Evolutionary conservation across 2,113 vertebrate genomes (phyloP), one percentile per base, ranked within the genome.

Genomic region (Siniperca knerii): DNA sequence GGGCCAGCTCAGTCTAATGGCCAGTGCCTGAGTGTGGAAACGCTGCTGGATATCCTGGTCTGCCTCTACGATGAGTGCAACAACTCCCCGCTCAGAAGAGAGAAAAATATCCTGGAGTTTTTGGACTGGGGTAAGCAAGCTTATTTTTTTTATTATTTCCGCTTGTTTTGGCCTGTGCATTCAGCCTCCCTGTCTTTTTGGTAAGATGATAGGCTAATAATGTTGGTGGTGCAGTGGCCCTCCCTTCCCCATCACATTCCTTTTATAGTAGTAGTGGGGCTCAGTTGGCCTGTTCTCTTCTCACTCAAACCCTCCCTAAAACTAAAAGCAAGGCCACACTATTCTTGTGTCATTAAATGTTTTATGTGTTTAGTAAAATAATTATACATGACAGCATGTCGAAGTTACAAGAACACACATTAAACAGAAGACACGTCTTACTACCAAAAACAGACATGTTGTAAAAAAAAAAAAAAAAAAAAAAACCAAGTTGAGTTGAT

Each of bases 11-110:
- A 96, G 87, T 97, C 96, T 73, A 97, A 94, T 66, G 97, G 97
- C 90, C 97, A 98, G 37, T 97, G 97, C 88, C 95, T 98, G 90
- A 99, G 98, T 62, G 96, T 99, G 95, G 98, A 99, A 89, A 97
- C 97, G 3, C 95, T 99, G 92, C 95, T 99, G 97, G 98, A 99
- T 94, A 95, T 99, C 88, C 97, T 99, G 90, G 96, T 99, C 77
- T 99, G 98, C 81, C 97, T 99, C 71, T 99, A 98, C 81, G 98
- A 99, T 90, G 98, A 99, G 95, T 99, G 98, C 97, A 98, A 95
- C 95, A 98, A 96, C 93, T 99, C 98, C 54, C 97, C 98, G 8
- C 92, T 99, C 89, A 96, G 98, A 81, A 96, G 98, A 90, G 98
- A 99, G 96, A 99, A 99, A 91, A 99, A 99, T 87, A 96, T 99